Evolutionary conservation across 2,888 invertebrate species (phyloP).

Genomic region (Bursaphelenchus okinawaensis): DNA sequence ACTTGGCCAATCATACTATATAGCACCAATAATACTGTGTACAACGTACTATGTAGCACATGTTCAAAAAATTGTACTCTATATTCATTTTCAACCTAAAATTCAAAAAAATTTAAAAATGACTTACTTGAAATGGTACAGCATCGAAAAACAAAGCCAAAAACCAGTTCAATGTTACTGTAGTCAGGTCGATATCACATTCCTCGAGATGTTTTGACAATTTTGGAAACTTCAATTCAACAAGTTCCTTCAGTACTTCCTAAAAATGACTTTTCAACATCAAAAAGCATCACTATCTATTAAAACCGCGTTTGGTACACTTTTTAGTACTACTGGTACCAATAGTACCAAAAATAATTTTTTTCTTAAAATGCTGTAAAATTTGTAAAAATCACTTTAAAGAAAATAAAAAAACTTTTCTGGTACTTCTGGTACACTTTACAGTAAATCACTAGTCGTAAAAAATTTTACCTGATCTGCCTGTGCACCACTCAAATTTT

Average conservation of each 20-base stretch:
- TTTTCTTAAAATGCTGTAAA: background rate
- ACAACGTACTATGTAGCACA: too few species aligned
- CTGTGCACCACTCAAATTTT: constrained; percentile 62
- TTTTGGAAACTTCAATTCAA: constrained; percentile 60
- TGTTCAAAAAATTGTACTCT: too few species aligned
- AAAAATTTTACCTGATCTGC: constrained; percentile 60
- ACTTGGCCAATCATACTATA: too few species aligned
- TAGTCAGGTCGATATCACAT: constrained; percentile 63
- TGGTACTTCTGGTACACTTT: background rate
- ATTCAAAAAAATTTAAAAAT: too few species aligned
- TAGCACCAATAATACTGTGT: too few species aligned
- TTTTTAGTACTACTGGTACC: too few species aligned
- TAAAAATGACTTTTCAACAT: constrained; percentile 12
- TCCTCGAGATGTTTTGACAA: constrained; percentile 60
- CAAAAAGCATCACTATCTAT: background rate
- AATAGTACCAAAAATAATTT: background rate
- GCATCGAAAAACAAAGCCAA: constrained; percentile 63
- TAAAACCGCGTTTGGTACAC: background rate
- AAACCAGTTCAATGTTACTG: constrained; percentile 64
- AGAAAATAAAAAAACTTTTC: background rate
- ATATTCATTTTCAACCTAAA: too few species aligned
- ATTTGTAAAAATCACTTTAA: background rate
- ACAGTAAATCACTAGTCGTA: background rate
- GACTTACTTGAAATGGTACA: constrained; percentile 63
- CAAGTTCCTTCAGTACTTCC: constrained; percentile 61